Conservation (phyloP, 2,113 vertebrate genomes). For the Pipra filicauda region DNA sequence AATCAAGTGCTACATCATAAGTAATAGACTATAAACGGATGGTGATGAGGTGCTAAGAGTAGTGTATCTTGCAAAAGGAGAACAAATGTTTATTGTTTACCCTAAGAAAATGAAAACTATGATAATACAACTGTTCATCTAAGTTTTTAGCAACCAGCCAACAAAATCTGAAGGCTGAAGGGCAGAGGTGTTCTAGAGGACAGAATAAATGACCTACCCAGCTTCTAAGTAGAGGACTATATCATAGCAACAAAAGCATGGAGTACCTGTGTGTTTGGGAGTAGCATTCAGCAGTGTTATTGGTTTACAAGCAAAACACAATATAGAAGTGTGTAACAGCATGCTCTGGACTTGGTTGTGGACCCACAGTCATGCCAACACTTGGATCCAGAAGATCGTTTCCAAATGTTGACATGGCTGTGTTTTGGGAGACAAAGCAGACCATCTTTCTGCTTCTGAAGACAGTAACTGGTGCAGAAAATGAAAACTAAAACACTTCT, state of each 20-base stretch:
- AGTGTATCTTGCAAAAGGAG: background rate
- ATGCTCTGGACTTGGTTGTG: background rate
- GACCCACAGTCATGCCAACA: background rate
- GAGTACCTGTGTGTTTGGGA: background rate
- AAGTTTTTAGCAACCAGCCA: background rate
- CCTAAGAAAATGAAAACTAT: background rate
- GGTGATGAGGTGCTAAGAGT: background rate
- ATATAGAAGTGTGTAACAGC: background rate
- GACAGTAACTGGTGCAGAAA: rapidly evolving
- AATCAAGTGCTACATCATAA: background rate
- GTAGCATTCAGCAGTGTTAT: background rate
- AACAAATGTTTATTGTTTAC: background rate
- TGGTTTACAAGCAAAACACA: background rate
- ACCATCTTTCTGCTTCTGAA: background rate
- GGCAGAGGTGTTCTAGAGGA: background rate
- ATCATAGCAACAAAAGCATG: background rate
- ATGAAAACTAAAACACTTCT: background rate
- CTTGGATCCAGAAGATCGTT: background rate
- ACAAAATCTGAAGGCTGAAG: background rate
- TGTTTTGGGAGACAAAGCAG: background rate
- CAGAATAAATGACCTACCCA: background rate
- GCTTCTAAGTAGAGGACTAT: background rate
- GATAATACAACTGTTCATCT: background rate
- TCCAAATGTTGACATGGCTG: background rate
- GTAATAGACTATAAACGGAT: background rate